Evolutionary conservation across 1,140 invertebrate species (phyloP).

Genomic region (Pachyrhynchus sulphureomaculatus): DNA sequence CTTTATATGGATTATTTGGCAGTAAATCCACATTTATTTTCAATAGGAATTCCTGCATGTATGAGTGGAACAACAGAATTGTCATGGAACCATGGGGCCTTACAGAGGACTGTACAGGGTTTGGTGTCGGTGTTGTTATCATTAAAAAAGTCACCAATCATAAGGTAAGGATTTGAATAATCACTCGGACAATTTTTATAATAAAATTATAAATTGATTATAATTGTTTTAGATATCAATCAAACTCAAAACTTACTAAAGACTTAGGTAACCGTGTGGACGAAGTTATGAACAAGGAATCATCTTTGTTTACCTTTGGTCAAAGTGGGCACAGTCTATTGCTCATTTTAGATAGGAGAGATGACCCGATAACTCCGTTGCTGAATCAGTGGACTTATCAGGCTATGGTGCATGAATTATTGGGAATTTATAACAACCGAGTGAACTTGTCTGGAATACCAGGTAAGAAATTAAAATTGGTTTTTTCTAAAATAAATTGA

Average conservation of each 20-base stretch:
- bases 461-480: constrained; percentile 53
- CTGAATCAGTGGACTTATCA: constrained; percentile 99
- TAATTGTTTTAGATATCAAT: constrained; percentile 76
- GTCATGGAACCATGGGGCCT: constrained; percentile 71
- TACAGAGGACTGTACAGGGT: constrained; percentile 82
- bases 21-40: constrained; percentile 87
- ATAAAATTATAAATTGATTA: too few species aligned
- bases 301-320: constrained; percentile 81
- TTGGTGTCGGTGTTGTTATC: constrained; percentile 86
- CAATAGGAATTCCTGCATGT: constrained; percentile 67
- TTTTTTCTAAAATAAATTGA: too few species aligned
- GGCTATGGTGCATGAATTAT: constrained; percentile 98
- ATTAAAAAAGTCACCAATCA: constrained; percentile 85
- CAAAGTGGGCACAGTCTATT: constrained; percentile 69
- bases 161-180: constrained; percentile 50
- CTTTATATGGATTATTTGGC: constrained; percentile 94
- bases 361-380: constrained; percentile 94
- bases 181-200: too few species aligned
- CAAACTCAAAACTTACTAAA: constrained; percentile 81
- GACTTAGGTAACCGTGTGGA: constrained; percentile 82
- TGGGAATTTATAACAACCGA: constrained; percentile 93
- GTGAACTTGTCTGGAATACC: constrained; percentile 85
- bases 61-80: constrained; percentile 62
- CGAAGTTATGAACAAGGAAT: constrained; percentile 84
- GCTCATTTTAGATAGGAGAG: constrained; percentile 85